Evolutionary conservation across 2,888 invertebrate genomes (phyloP).

Genomic region (Cerastoderma edule): DNA sequence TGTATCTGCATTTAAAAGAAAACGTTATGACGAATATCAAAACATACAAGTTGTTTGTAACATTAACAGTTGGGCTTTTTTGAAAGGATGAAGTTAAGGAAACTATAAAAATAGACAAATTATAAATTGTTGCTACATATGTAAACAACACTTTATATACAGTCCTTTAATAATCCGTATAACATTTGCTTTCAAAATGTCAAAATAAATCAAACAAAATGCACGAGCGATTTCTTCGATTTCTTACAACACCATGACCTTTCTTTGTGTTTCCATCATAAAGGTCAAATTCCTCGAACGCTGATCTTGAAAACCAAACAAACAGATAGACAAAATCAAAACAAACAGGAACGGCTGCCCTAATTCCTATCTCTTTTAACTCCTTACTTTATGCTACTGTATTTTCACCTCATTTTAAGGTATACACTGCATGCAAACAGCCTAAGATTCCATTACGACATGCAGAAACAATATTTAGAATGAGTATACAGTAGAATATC

Average conservation of each 20-base stretch:
- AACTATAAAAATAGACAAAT: background rate
- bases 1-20: too few relatives aligned
- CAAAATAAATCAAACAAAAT: background rate
- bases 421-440: background rate
- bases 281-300: background rate
- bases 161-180: too few relatives aligned
- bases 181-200: too few relatives aligned
- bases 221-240: background rate
- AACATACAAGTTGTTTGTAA: too few relatives aligned
- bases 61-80: background rate
- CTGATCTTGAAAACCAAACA: background rate
- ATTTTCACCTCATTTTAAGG: background rate
- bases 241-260: background rate
- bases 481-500: too few relatives aligned
- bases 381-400: background rate
- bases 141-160: too few relatives aligned
- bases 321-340: slow-evolving; percentile 4
- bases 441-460: background rate
- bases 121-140: too few relatives aligned
- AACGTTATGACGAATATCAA: too few relatives aligned
- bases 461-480: too few relatives aligned
- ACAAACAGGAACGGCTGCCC: slow-evolving; percentile 1
- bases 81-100: background rate
- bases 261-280: background rate
- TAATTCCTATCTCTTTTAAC: background rate